Conservation (phyloP, 2,888 invertebrate genomes). For the Plemyria rubiginata region DNA sequence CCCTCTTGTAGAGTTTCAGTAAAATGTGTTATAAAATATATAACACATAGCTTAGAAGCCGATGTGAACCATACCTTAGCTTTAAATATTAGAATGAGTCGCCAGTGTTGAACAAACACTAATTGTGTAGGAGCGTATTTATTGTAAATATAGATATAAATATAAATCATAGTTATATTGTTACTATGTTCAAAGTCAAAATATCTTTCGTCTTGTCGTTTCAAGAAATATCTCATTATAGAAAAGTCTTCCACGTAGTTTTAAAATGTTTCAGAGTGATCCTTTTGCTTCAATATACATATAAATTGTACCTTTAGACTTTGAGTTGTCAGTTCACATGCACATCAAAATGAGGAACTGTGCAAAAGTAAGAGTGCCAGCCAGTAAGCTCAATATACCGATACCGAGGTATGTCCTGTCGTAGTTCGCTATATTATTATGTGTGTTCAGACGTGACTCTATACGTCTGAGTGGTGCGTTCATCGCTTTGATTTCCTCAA, state of each 20-base stretch:
- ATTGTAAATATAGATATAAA: constrained; percentile 4
- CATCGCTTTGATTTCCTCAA: constrained; percentile 22
- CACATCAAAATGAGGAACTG: constrained; percentile 18
- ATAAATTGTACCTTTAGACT: too few relatives aligned
- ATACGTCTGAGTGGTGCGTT: neutral
- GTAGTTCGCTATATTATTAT: neutral
- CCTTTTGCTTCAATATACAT: too few relatives aligned
- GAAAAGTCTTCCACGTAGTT: too few relatives aligned
- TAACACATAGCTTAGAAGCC: constrained; percentile 5
- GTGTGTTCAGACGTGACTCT: too few relatives aligned
- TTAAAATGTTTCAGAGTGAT: too few relatives aligned
- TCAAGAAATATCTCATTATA: too few relatives aligned
- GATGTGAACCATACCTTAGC: neutral
- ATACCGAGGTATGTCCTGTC: constrained; percentile 26
- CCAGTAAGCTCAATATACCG: constrained; percentile 22
- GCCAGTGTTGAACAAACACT: constrained; percentile 22
- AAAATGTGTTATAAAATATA: neutral
- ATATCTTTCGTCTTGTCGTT: too few relatives aligned
- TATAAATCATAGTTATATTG: neutral
- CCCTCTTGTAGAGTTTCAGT: too few relatives aligned
- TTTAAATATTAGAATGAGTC: constrained; percentile 1
- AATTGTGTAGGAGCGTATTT: constrained; percentile 11
- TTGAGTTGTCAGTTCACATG: too few relatives aligned
- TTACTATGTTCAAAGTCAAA: neutral
- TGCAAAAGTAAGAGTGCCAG: constrained; percentile 12